Base-by-base conservation (phyloP, 1,140 invertebrate genomes). In the Ceratina calcarata region DNA sequence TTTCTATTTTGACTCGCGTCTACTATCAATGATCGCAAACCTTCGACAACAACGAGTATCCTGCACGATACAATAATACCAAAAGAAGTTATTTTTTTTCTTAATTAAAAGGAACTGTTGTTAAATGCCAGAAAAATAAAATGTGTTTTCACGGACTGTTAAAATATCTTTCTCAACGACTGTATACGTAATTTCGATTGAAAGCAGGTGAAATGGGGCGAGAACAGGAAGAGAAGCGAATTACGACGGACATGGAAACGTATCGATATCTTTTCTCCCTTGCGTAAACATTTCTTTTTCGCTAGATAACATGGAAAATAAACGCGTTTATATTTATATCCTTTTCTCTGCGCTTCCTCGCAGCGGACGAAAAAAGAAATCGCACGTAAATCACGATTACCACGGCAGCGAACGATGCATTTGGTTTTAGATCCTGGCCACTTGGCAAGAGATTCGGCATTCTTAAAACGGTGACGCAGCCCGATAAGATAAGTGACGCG, bases 401-500 rank as follows among this genome's bases (percentile, higher is more conserved):
- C 58, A 45, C 15, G 49, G 58, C 37, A 45, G 6, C 37, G 37
- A 15, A 22, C 73, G 45, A 71, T 78, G 58, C 55, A 53, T 32
- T 66, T 32, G 60, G 60, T 72, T 53, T 18, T 18, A n/a, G 57
- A 80, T 70, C 65, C 55, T 45, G 37, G 61, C 4, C 65, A 66
- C 45, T 61, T 62, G 72, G 67, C 37, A 51, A 51, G 76, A 66
- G 68, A 58, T 51, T 53, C 62, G 61, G 61, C 67, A 72, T 83
- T 76, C 77, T 71, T 45, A 55, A 84, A 84, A 84, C 66, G 57
- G 62, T 73, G 81, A 80, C 83, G 81, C 53, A 32, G 18, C 37
- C n/a, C 45, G 83, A 84, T 84, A 84, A 84, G 83, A 84, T 84
- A 84, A 67, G 53, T 55, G 73, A 73, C 60, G 65, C 68, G 53